Evolutionary conservation across 2,888 invertebrate genomes (phyloP).

Genomic region (Cerastis rubricosa): DNA sequence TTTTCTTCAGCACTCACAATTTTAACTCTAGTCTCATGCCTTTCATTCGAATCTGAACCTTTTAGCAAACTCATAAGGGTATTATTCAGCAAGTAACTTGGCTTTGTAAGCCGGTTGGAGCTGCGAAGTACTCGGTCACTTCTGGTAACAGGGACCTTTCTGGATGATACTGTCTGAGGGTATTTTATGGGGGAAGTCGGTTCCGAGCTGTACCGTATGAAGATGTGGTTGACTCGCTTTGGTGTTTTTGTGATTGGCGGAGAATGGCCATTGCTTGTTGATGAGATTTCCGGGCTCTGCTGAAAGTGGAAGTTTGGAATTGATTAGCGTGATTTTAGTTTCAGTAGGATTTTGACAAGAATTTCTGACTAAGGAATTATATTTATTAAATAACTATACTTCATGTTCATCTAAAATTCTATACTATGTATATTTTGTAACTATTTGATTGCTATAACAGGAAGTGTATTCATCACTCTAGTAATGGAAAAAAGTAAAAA

Average conservation of each 20-base stretch:
- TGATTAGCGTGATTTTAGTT: not conserved
- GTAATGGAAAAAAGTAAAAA: too few species aligned
- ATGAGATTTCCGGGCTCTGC: constrained; percentile 76
- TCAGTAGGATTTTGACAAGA: not conserved
- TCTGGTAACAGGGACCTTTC: constrained; percentile 14
- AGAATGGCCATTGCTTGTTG: constrained; percentile 73
- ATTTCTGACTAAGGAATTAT: not conserved
- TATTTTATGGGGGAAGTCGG: constrained; percentile 49
- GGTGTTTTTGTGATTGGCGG: constrained; percentile 78
- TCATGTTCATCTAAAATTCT: not conserved
- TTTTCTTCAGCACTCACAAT: constrained; percentile 35
- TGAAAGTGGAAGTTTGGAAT: constrained; percentile 41
- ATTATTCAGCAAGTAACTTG: constrained; percentile 59
- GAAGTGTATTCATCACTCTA: too few species aligned
- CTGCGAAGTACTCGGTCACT: constrained; percentile 78
- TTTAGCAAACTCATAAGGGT: constrained; percentile 53
- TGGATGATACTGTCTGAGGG: constrained; percentile 6
- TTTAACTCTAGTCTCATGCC: constrained; percentile 24
- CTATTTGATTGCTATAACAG: too few species aligned
- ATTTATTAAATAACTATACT: not conserved
- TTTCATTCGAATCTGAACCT: constrained; percentile 36
- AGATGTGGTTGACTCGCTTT: constrained; percentile 63
- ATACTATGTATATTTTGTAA: too few species aligned
- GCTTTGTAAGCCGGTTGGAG: constrained; percentile 63
- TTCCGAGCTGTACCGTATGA: constrained; percentile 68